Base-by-base conservation (phyloP, 2,113 vertebrate species). In the Camelus bactrianus region DNA sequence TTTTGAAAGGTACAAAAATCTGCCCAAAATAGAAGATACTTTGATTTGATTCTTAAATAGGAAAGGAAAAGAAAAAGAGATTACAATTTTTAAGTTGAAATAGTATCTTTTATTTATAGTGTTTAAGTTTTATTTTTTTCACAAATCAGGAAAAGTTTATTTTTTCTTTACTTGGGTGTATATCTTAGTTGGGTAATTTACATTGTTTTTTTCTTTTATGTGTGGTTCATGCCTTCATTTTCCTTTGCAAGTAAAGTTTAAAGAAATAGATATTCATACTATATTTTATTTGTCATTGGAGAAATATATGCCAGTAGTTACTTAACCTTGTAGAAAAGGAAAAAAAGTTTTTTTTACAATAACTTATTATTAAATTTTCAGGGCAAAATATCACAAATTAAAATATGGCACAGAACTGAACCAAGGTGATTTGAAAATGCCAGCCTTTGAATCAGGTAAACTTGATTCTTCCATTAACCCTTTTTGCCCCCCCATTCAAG, bases 341-440 rank as follows among this genome's bases (percentile, higher is more conserved):
- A 87, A 38, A 30, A 69, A 30, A 8, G 19, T 10, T 13, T 9
- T 50, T 42, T 38, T 67, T 96, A 70, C 24, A 98, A 93, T 3
- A 72, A 72, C 92, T 97, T 91, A 10, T 98, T 35, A 75, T 97
- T 98, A 96, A 89, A 93, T 96, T 98, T 98, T 92, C 98, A 99
- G 99, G 99, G 99, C 99, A 98, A 99, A 99, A 98, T 99, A 99
- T 96, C 99, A 99, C 98, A 99, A 99, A 98, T 99, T 99, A 99
- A 99, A 99, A 99, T 99, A 99, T 95, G 99, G 99, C 98, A 99
- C 99, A 96, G 99, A 99, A 98, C 97, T 99, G 86, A 99, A 99
- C 98, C 99, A 99, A 98, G 99, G 99, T 95, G 99, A 99, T 97
- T 98, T 99, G 98, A 99, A 99, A 99, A 99, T 99, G 99, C 99